A percentile compares a stretch with the other conserved stretches of the same genome.
Evolutionary conservation across 2,888 invertebrate genomes (phyloP).

Genomic region (Ashinkailepas kermadecensis): DNA sequence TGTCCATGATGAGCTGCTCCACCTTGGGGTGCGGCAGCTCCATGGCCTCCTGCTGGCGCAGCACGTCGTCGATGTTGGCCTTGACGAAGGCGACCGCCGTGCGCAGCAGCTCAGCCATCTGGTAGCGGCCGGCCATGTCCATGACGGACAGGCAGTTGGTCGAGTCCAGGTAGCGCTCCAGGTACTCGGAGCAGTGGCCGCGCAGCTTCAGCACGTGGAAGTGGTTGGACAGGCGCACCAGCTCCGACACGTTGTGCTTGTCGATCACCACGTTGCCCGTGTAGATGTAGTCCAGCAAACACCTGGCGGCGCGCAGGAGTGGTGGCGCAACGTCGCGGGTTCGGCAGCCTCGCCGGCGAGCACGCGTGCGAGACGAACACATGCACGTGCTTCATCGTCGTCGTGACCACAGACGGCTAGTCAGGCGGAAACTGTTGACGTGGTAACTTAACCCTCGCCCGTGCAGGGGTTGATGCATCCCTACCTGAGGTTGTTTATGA

Average conservation of each 20-base stretch:
- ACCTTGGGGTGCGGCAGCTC: slow-evolving; percentile 46
- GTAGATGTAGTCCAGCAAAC: slow-evolving; percentile 57
- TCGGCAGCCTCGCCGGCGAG: too few relatives aligned
- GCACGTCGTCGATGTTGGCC: slow-evolving; percentile 48
- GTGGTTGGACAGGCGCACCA: slow-evolving; percentile 55
- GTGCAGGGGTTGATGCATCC: too few relatives aligned
- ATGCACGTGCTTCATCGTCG: too few relatives aligned
- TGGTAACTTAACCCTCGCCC: too few relatives aligned
- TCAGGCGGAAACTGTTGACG: too few relatives aligned
- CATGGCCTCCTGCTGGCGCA: slow-evolving; percentile 51
- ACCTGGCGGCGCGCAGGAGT: slow-evolving; percentile 33
- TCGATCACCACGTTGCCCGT: slow-evolving; percentile 55
- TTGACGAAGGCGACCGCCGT: slow-evolving; percentile 51
- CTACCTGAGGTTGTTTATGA: too few relatives aligned
- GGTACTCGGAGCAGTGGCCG: slow-evolving; percentile 55
- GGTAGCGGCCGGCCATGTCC: slow-evolving; percentile 53
- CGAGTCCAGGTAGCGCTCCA: slow-evolving; percentile 54
- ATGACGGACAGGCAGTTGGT: slow-evolving; percentile 56
- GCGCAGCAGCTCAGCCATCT: slow-evolving; percentile 51
- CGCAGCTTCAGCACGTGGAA: slow-evolving; percentile 55
- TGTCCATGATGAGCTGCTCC: slow-evolving; percentile 50
- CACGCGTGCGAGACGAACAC: too few relatives aligned
- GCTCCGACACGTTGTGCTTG: slow-evolving; percentile 53
- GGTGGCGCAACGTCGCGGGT: too few relatives aligned
- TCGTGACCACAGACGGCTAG: too few relatives aligned